These are phyloP conservation scores for Pristionchus japonicus DNA, from an alignment of 2,888 invertebrate genomes.

Conservation along the genomic window DNA sequence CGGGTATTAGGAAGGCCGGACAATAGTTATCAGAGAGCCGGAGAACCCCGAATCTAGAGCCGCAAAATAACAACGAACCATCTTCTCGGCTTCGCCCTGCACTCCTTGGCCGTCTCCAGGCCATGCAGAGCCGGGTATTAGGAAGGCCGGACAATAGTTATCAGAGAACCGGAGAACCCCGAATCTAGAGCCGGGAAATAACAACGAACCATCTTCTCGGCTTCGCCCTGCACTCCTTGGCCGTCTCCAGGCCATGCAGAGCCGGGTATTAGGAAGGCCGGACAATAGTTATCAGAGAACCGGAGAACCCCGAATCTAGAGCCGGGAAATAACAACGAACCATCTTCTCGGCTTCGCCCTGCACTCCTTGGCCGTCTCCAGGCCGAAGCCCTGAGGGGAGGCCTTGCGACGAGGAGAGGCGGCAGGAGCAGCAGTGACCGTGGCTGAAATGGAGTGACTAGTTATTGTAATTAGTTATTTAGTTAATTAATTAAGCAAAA, in stretches of 20 bases:
- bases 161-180: too few relatives aligned
- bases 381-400: too few relatives aligned
- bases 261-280: too few relatives aligned
- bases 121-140: too few relatives aligned
- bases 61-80: not conserved
- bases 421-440: not conserved
- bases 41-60: not conserved
- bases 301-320: not conserved
- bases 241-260: not conserved
- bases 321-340: not conserved
- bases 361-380: conserved; percentile 10
- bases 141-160: too few relatives aligned
- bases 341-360: not conserved
- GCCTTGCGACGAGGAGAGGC: not conserved
- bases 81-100: not conserved
- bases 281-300: too few relatives aligned
- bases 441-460: not conserved
- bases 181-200: not conserved
- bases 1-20: too few relatives aligned
- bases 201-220: not conserved
- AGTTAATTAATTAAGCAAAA: not conserved
- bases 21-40: too few relatives aligned
- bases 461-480: not conserved
- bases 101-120: not conserved
- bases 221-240: conserved; percentile 19